A percentile compares a stretch with the other conserved stretches of the same genome.
These are phyloP conservation scores for Coptodon bakossiorum DNA, from an alignment of 2,113 vertebrate species.

Conservation along the genomic window DNA sequence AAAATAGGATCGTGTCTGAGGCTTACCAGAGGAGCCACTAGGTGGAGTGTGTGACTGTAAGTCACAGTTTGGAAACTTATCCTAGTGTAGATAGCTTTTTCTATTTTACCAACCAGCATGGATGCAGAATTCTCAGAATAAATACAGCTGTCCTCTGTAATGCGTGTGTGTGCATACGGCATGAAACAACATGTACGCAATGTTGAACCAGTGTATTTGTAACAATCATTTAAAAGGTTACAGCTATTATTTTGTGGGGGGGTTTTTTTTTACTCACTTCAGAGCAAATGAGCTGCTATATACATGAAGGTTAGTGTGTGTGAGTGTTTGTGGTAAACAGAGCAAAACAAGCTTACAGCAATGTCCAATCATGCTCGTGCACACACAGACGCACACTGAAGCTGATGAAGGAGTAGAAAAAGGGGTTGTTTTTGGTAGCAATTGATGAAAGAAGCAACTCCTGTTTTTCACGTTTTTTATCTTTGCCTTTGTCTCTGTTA, in stretches of 20 bases:
- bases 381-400: neutral
- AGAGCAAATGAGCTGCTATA: neutral
- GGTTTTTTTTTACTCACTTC: neutral
- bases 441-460: neutral
- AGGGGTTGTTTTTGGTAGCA: neutral
- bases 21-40: constrained; percentile 29
- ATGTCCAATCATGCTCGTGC: neutral
- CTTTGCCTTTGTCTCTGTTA: neutral
- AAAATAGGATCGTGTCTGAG: neutral
- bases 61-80: neutral
- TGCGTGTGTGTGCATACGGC: neutral
- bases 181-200: neutral
- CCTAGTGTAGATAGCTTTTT: neutral
- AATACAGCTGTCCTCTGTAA: neutral
- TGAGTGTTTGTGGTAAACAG: neutral
- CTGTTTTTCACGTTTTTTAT: neutral
- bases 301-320: neutral
- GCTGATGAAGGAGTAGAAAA: neutral
- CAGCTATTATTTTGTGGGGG: neutral
- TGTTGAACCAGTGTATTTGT: neutral
- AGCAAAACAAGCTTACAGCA: neutral
- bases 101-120: neutral
- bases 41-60: constrained; percentile 25
- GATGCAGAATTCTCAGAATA: neutral
- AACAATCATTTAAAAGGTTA: neutral